Conservation (phyloP, 2,113 vertebrate genomes). For the Abramis brama region DNA sequence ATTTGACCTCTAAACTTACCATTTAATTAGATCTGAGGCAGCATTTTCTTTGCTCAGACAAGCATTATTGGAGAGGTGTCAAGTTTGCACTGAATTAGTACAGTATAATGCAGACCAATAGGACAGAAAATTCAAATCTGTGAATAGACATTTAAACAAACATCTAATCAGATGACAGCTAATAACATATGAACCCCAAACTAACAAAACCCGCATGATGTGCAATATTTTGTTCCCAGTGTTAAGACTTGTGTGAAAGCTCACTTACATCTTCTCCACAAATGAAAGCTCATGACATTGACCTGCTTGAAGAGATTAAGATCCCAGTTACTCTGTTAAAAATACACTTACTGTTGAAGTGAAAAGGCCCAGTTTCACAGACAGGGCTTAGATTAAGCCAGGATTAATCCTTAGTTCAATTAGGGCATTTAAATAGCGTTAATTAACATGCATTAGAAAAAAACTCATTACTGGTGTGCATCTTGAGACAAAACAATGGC, state of each 20-base stretch:
- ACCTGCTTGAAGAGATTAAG: not conserved
- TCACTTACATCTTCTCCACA: conserved; percentile 17
- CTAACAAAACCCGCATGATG: not conserved
- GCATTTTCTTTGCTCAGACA: conserved; percentile 18
- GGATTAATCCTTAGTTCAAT: no score
- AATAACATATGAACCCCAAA: not conserved
- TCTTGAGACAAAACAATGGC: no score
- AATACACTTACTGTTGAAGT: conserved; percentile 32
- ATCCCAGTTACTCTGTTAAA: not conserved
- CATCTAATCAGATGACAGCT: not conserved
- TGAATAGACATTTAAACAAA: not conserved
- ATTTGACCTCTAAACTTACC: conserved; percentile 13
- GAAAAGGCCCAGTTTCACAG: no score
- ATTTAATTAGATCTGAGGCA: not conserved
- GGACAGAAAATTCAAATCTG: not conserved
- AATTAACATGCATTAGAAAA: no score
- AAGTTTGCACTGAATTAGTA: conserved; percentile 3
- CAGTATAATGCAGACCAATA: not conserved
- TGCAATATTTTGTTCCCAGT: not conserved
- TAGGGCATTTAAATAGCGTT: no score
- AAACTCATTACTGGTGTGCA: no score
- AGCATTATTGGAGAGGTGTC: conserved; percentile 22
- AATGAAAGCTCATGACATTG: not conserved
- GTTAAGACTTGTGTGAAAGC: not conserved
- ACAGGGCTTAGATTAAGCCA: no score